Evolutionary conservation across 2,888 invertebrate genomes (phyloP).

Genomic region (Trichogramma dendrolimi): DNA sequence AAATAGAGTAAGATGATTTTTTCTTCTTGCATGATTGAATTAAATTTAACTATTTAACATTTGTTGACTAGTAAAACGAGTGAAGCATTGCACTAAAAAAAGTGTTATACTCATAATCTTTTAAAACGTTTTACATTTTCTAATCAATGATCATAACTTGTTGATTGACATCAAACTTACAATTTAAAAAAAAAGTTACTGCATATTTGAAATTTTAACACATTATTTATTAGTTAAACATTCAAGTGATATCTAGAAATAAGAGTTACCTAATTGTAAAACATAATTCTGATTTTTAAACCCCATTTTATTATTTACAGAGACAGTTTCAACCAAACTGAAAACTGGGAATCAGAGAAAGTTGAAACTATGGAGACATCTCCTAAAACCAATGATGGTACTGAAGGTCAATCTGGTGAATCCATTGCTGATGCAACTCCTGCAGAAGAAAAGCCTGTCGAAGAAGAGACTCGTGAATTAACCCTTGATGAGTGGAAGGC

Average conservation of each 20-base stretch:
- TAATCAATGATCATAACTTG: neutral
- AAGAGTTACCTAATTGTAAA: neutral
- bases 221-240: conserved; percentile 1
- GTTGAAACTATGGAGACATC: conserved; percentile 51
- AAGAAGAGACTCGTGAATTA: conserved; percentile 79
- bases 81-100: conserved; percentile 3
- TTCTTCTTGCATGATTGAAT: conserved; percentile 4
- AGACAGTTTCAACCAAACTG: conserved; percentile 45
- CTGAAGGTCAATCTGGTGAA: conserved; percentile 13
- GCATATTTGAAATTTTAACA: conserved; percentile 2
- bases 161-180: neutral
- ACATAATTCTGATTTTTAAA: neutral
- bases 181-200: neutral
- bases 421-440: conserved; percentile 30
- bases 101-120: neutral
- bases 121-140: neutral
- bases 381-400: conserved; percentile 21
- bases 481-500: conserved; percentile 95
- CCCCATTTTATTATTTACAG: conserved; percentile 32
- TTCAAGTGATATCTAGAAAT: neutral
- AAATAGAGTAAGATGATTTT: conserved; percentile 66
- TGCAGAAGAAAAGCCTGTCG: conserved; percentile 56
- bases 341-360: conserved; percentile 53
- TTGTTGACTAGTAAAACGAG: conserved; percentile 2
- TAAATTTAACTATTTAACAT: conserved; percentile 13